Evolutionary conservation across 2,797 vertebrate genomes (phyloP), one percentile per base, ranked within the genome.

Genomic region (Pitangus sulphuratus): DNA sequence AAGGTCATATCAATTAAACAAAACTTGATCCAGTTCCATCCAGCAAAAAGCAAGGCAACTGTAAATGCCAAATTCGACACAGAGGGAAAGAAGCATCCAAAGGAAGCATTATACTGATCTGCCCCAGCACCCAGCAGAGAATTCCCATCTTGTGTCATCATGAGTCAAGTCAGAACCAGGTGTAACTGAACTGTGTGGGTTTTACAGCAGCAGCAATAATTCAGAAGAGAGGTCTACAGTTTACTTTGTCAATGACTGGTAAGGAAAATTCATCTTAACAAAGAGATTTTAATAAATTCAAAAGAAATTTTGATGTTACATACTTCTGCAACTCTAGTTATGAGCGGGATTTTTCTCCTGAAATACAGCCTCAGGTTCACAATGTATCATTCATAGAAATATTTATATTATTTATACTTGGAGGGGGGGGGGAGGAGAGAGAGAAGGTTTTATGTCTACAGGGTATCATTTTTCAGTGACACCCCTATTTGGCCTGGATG

Each of bases 141-240:
- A 31, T 28, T 33, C 20, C 25, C 11, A 3, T 30, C 35, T 72
- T 40, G 17, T 33, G 33, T 62, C 26, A 20, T 8, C 22, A 28
- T 8, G 15, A 28, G 17, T 53, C 25, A 37, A 39, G 22, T 40
- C 60, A 88, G 30, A 79, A 2, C 2, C 0, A 0, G 8, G 6
- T 62, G 11, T 30, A 18, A n/a, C 17, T 35, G 44, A 30, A 11
- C 19, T 47, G 1, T 6, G 19, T 11, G 69, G 51, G 33, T 54
- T 77, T 87, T 75, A 37, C 6, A 76, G 25, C 19, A 58, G 35
- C n/a, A 79, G 50, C 19, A 53, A 17, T 26, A 60, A 11, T 2
- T 42, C 15, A 40, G 10, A 17, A 79, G 40, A 47, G 19, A 51
- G 8, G 15, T 4, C 45, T 87, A 11, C 22, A n/a, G 22, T 56